Conservation (phyloP, 2,888 invertebrate species). For the Tiliacea aurago region DNA sequence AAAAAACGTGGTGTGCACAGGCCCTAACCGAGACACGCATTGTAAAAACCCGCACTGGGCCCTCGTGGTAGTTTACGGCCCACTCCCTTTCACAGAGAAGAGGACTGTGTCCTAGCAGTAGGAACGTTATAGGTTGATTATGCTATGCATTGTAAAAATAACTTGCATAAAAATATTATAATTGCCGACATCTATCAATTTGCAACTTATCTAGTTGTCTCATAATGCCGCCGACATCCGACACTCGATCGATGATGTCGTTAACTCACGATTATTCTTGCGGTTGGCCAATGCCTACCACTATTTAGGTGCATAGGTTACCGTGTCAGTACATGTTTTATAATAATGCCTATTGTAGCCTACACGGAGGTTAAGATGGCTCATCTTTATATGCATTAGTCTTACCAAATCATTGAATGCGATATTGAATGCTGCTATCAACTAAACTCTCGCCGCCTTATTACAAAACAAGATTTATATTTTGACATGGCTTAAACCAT, state of each 20-base stretch:
- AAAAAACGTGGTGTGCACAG: too few species aligned
- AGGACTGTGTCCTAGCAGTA: not conserved
- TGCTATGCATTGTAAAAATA: not conserved
- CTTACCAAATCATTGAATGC: conserved; percentile 13
- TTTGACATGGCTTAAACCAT: too few species aligned
- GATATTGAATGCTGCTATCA: not conserved
- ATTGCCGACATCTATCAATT: not conserved
- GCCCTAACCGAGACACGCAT: too few species aligned
- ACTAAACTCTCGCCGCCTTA: too few species aligned
- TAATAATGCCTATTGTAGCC: conserved; percentile 42
- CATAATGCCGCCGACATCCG: not conserved
- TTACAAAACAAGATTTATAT: too few species aligned
- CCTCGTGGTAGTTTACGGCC: not conserved
- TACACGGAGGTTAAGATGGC: conserved; percentile 1
- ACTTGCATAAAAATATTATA: not conserved
- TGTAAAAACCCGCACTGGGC: too few species aligned
- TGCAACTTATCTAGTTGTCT: conserved; percentile 10
- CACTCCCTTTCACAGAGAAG: not conserved
- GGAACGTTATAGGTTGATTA: not conserved
- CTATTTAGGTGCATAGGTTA: conserved; percentile 36
- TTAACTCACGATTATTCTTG: conserved; percentile 21
- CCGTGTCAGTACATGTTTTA: conserved; percentile 31
- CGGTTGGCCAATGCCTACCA: conserved; percentile 35
- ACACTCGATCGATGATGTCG: conserved; percentile 16
- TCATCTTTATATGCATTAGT: conserved; percentile 31